A percentile compares a stretch with the other conserved stretches of the same genome.
phyloP scores from a whole-genome alignment of 2,113 vertebrate genomes.

The Elephantulus edwardii region DNA sequence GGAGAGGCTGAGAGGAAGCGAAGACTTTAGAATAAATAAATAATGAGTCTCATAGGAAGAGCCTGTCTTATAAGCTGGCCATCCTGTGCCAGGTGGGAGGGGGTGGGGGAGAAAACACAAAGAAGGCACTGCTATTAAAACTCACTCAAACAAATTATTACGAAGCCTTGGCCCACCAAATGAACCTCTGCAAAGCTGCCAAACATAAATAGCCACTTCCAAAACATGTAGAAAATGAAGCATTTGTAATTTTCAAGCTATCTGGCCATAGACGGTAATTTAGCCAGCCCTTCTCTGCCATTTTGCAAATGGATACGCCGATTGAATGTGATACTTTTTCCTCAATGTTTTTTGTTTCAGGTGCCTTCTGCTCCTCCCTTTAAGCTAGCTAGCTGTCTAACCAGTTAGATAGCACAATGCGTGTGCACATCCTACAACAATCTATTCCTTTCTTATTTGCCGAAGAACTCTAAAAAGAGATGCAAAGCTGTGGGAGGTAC shows the following conservation, averaged over 20 bases:
- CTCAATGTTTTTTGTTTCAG: not conserved
- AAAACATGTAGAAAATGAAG: constrained; percentile 21
- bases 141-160: not conserved
- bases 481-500: not conserved
- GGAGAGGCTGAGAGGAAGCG: constrained; percentile 23
- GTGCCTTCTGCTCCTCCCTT: not conserved
- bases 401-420: not conserved
- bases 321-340: not conserved
- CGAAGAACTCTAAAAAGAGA: not conserved
- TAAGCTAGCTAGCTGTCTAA: not conserved
- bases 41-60: not conserved
- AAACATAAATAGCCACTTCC: not conserved
- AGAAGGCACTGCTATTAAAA: not conserved
- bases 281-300: not conserved
- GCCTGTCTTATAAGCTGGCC: not conserved
- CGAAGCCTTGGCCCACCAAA: constrained; percentile 8
- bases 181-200: not conserved
- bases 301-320: not conserved
- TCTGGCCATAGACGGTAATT: not conserved
- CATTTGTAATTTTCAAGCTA: constrained; percentile 15
- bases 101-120: not conserved
- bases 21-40: not conserved
- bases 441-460: not conserved
- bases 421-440: not conserved
- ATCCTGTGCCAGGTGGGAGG: no score